Evolutionary conservation across 2,113 vertebrate genomes (phyloP), one percentile per base, ranked within the genome.

Genomic region (Dendrocopos noguchii): DNA sequence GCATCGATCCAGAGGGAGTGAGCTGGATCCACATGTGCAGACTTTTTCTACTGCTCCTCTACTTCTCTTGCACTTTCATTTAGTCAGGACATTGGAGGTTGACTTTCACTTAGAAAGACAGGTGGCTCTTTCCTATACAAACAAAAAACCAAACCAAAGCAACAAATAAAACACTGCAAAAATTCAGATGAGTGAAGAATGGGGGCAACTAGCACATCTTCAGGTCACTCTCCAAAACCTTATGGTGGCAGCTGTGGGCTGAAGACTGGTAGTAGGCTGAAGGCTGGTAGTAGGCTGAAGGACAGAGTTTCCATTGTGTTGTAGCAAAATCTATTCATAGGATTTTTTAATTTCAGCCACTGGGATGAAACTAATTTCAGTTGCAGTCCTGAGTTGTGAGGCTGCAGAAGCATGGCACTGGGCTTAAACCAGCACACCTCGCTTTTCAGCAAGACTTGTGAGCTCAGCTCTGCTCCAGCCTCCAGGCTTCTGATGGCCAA

Each of bases 1-100:
- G 15, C 65, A 16, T 7, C 0, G 1, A 8, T 67, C 12, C 1
- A 4, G 25, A 52, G 66, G 9, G 22, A 12, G 6, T 7, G 22
- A 89, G 56, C 42, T 71, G 52, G 25, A 56, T 75, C 46, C 0
- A 0, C 4, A 1, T 2, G 0, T 0, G 0, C 12, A 47, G 46
- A 20, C 4, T 76, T 80, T 84, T 87, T 29, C 55, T 91, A 44
- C 27, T 57, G 63, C 5, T 84, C 15, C 22, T 72, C 29, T 10
- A 7, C 0, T 1, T 42, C 21, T 80, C 81, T 70, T 21, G 5
- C 13, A 2, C 46, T 87, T 31, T 19, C 12, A 19, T 60, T 63
- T 80, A 63, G 20, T 18, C 25, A 28, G 56, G 7, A 17, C 33
- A 36, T 3, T 29, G 36, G 20, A 55, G 27, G 50, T 17, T 1